Conservation (phyloP, 92 coral and sea anemone genomes). For the Parazoanthus swiftii region DNA sequence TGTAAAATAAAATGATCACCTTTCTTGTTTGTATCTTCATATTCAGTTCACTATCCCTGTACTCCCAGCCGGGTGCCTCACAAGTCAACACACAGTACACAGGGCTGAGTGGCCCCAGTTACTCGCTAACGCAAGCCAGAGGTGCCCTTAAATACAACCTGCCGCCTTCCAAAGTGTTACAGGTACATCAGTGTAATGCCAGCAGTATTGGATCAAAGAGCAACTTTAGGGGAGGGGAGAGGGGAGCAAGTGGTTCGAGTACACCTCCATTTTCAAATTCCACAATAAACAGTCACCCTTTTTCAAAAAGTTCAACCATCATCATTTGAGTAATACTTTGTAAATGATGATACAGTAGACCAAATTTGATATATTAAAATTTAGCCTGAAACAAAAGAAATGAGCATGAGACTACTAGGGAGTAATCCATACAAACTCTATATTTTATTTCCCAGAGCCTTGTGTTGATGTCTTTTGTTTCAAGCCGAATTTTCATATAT, state of each 20-base stretch:
- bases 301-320: too few species aligned
- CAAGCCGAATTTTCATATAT: too few species aligned
- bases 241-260: too few species aligned
- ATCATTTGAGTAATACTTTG: too few species aligned
- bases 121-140: constrained; percentile 57
- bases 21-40: background rate
- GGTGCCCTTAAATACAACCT: constrained; percentile 77
- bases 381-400: too few species aligned
- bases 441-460: too few species aligned
- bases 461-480: too few species aligned
- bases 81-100: constrained; percentile 64
- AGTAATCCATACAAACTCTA: too few species aligned
- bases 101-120: constrained; percentile 81
- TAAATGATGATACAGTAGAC: too few species aligned
- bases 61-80: constrained; percentile 43
- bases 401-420: too few species aligned
- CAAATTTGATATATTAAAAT: too few species aligned
- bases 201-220: background rate
- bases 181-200: constrained; percentile 45
- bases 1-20: background rate
- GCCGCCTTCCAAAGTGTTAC: constrained; percentile 80
- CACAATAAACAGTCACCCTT: too few species aligned
- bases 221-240: background rate
- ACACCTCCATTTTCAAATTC: background rate
- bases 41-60: constrained; percentile 67